A percentile compares a stretch with the other conserved stretches of the same genome.
These are phyloP conservation scores for Gasterosteus aculeatus DNA, from an alignment of 2,113 vertebrate genomes.

Conservation along the genomic window DNA sequence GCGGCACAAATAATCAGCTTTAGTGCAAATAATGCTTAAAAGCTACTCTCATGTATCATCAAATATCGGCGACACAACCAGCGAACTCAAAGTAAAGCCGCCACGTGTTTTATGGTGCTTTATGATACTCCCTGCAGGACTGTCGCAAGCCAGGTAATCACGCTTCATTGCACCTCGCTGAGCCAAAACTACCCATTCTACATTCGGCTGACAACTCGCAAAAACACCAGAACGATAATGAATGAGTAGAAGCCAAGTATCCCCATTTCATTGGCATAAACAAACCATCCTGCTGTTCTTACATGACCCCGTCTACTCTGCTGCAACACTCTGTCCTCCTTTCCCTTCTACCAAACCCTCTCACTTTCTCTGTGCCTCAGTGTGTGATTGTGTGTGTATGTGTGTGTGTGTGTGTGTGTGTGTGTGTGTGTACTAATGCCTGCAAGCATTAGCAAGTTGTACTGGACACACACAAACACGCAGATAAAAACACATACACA, in stretches of 20 bases:
- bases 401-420: slow-evolving; percentile 23
- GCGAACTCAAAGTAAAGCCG: slow-evolving; percentile 21
- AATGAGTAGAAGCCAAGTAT: slow-evolving; percentile 63
- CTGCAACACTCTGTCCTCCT: slow-evolving; percentile 64
- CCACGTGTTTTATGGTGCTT: slow-evolving; percentile 22
- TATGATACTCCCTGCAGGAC: slow-evolving; percentile 2
- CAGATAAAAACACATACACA: slow-evolving; percentile 7
- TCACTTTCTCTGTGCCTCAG: slow-evolving; percentile 20
- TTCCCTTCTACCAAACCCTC: slow-evolving; percentile 55
- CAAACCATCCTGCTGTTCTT: slow-evolving; percentile 66
- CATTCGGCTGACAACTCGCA: slow-evolving; percentile 42
- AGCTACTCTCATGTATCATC: neutral
- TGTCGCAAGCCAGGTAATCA: slow-evolving; percentile 14
- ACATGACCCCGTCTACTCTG: slow-evolving; percentile 65
- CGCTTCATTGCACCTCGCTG: slow-evolving; percentile 32
- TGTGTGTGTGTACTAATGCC: slow-evolving; percentile 53
- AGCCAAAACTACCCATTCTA: slow-evolving; percentile 64
- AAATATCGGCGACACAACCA: slow-evolving; percentile 13
- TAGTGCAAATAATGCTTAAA: slow-evolving; percentile 4
- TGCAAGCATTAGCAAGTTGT: slow-evolving; percentile 74
- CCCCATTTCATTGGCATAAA: slow-evolving; percentile 56
- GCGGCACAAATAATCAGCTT: neutral
- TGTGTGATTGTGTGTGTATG: slow-evolving; percentile 48
- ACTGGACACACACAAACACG: slow-evolving; percentile 61
- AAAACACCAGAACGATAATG: slow-evolving; percentile 49